Base-by-base conservation (phyloP, 2,113 vertebrate genomes). In the Anguilla rostrata region DNA sequence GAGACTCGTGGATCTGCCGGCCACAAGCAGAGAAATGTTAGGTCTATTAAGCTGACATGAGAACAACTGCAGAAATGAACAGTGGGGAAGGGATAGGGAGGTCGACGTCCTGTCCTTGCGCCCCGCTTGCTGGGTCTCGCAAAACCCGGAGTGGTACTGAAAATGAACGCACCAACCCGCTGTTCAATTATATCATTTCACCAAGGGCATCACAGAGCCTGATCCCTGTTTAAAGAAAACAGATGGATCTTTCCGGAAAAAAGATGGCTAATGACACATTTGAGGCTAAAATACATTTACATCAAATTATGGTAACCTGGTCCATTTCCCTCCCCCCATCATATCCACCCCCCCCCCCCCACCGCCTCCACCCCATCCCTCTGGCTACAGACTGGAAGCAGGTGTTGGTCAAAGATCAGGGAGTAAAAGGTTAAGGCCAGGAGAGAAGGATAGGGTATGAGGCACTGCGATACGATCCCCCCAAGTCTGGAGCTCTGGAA, bases 391-490 rank as follows among this genome's bases (percentile, higher is more conserved):
- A 96, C 96, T 94, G 94, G 92, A 95, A 97, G 98, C 98, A 99
- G 98, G 97, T 99, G 97, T 98, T 97, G 97, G 98, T 99, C 98
- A 98, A 97, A 99, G 98, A 98, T 99, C 97, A 99, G 94, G 89
- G 95, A 98, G 97, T 96, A 96, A 99, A 97, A 99, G 98, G 97
- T 98, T 97, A 98, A 97, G 96, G 95, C 94, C 89, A 85, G 95
- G 96, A 94, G 94, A 93, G 96, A 97, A 96, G 95, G 92, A 94
- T 34, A 94, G 93, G 98, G 97, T 99, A 98, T 95, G 96, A 94
- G 94, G 94, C 94, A 94, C 93, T 97, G 98, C 98, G 98, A 99
- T 97, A 96, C 98, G 98, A 99, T 99, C 98, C 99, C 96, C 95
- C 95, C 34, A 89, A 96, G 97, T 96, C 96, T 98, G 97, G 95